phyloP scores from a whole-genome alignment of 2,797 vertebrate species.

The Hippopotamyrus pictus region DNA sequence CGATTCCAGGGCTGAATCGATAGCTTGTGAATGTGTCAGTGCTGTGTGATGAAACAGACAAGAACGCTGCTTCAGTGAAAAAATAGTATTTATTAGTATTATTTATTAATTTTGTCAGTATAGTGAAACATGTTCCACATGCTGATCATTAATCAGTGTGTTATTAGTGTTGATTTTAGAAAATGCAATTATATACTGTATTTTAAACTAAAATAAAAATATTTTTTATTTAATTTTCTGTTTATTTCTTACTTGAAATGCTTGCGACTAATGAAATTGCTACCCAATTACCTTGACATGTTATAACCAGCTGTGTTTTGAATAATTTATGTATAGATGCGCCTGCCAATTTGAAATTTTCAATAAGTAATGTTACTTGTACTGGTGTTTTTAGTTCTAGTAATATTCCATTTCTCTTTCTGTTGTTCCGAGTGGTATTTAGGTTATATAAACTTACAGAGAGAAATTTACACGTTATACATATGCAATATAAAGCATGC shows the following conservation, averaged over 20 bases:
- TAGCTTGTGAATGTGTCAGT: background rate
- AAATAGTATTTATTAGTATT: background rate
- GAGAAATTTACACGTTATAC: background rate
- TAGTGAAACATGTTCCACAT: background rate
- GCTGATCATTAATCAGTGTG: background rate
- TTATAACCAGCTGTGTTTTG: background rate
- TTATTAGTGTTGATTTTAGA: background rate
- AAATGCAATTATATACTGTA: background rate
- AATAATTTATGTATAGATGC: background rate
- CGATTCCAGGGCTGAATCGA: background rate
- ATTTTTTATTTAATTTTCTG: background rate
- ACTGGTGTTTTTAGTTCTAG: background rate
- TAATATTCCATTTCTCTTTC: background rate
- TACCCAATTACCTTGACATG: background rate
- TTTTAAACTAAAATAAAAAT: background rate
- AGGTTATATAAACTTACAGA: background rate
- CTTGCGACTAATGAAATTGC: background rate
- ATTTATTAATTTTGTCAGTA: background rate
- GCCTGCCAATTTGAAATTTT: background rate
- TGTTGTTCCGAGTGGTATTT: background rate
- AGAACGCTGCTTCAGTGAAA: background rate
- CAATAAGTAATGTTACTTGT: conserved; percentile 2
- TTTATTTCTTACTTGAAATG: background rate
- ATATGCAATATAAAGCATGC: background rate
- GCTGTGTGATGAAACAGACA: background rate